Conservation (phyloP, 2,113 vertebrate genomes). For the Monarcha castaneiventris region DNA sequence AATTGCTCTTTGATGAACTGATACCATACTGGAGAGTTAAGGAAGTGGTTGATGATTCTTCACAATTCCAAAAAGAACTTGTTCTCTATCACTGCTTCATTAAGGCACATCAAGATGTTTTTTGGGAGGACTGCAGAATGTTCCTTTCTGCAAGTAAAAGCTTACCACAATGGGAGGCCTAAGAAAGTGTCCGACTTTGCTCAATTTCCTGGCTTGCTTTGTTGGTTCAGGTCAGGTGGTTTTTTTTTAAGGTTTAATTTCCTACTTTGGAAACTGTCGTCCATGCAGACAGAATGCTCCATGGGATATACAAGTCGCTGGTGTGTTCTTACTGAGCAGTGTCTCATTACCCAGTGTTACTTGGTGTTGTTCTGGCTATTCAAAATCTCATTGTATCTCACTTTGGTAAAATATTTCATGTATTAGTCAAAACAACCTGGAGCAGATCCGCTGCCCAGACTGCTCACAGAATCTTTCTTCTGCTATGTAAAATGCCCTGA, state of each 20-base stretch:
- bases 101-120: neutral
- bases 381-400: neutral
- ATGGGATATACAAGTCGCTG: neutral
- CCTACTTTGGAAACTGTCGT: neutral
- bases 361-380: neutral
- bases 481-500: neutral
- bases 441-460: neutral
- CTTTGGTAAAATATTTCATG: neutral
- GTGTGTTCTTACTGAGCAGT: neutral
- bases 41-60: neutral
- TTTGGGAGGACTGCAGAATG: neutral
- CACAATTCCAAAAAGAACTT: neutral
- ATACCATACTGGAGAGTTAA: neutral
- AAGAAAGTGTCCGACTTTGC: neutral
- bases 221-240: neutral
- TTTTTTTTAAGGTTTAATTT: neutral
- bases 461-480: neutral
- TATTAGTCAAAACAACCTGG: neutral
- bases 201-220: neutral
- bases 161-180: neutral
- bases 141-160: neutral
- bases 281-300: neutral
- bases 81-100: neutral
- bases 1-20: neutral
- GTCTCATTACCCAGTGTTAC: neutral